phyloP scores from a whole-genome alignment of 2,888 invertebrate genomes.

The Baronia brevicornis region DNA sequence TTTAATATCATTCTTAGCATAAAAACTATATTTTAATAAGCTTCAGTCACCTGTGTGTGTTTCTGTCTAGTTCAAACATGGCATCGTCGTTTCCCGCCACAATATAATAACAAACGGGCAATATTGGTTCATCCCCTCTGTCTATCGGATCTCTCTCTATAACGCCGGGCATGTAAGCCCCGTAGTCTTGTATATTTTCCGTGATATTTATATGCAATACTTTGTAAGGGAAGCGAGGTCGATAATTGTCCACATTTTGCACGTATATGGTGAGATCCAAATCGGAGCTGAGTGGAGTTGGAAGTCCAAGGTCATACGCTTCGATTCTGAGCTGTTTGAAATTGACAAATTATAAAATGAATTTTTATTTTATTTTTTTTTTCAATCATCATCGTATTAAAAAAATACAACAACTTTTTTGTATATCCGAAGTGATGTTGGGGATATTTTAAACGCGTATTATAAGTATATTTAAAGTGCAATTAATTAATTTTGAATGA shows the following conservation, averaged over 20 bases:
- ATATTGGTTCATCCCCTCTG: constrained; percentile 85
- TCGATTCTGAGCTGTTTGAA: constrained; percentile 91
- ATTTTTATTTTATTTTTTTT: no score
- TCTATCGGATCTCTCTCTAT: constrained; percentile 91
- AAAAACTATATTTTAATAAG: constrained; percentile 4
- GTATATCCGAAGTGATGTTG: no score
- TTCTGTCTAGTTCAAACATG: constrained; percentile 82
- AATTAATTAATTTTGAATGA: no score
- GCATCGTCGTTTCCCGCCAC: constrained; percentile 87
- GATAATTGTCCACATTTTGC: constrained; percentile 91
- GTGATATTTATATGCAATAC: constrained; percentile 84
- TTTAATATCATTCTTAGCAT: no score
- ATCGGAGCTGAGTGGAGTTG: constrained; percentile 90
- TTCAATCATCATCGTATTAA: no score
- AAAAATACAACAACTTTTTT: no score
- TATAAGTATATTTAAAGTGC: no score
- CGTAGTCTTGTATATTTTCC: constrained; percentile 76
- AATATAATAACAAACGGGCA: constrained; percentile 94
- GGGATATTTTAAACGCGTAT: no score
- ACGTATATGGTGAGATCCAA: constrained; percentile 91
- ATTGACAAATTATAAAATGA: no score
- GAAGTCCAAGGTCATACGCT: constrained; percentile 91
- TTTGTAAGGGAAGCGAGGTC: constrained; percentile 88
- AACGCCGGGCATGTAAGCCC: constrained; percentile 83
- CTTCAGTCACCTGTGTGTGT: constrained; percentile 79